These are phyloP conservation scores for Prionailurus viverrinus DNA, from an alignment of 2,113 vertebrate species.

Conservation along the genomic window DNA sequence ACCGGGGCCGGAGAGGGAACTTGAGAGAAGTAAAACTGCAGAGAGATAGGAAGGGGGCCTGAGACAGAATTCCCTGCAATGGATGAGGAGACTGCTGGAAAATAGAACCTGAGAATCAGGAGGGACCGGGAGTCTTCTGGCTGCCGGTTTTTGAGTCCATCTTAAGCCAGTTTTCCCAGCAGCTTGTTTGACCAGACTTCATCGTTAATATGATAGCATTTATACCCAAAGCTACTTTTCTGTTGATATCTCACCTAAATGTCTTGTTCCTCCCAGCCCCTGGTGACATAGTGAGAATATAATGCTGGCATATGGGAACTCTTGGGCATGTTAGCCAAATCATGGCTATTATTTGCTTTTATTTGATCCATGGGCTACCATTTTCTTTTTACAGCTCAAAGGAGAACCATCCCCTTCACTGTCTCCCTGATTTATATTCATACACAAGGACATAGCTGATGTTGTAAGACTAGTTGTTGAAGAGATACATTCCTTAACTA, in stretches of 20 bases:
- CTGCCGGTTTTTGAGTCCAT: background rate
- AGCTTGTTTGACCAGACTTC: background rate
- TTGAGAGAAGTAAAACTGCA: background rate
- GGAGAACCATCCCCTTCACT: background rate
- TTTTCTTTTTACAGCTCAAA: background rate
- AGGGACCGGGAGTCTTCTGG: background rate
- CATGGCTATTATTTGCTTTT: background rate
- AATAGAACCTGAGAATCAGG: background rate
- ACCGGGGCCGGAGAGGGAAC: background rate
- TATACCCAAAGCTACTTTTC: background rate
- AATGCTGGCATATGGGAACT: background rate
- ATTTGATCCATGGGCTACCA: background rate
- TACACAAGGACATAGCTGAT: background rate
- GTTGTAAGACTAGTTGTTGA: constrained; percentile 21
- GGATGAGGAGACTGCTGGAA: background rate
- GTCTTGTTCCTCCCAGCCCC: background rate
- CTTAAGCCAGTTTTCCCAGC: background rate
- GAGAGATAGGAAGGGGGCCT: background rate
- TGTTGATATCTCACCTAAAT: background rate
- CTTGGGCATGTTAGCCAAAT: background rate
- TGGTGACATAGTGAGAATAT: background rate
- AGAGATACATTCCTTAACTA: background rate
- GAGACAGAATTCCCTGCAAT: background rate
- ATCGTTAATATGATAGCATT: background rate
- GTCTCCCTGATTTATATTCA: background rate